Evolutionary conservation across 2,113 vertebrate genomes (phyloP).

Genomic region (Ceratotherium simum): DNA sequence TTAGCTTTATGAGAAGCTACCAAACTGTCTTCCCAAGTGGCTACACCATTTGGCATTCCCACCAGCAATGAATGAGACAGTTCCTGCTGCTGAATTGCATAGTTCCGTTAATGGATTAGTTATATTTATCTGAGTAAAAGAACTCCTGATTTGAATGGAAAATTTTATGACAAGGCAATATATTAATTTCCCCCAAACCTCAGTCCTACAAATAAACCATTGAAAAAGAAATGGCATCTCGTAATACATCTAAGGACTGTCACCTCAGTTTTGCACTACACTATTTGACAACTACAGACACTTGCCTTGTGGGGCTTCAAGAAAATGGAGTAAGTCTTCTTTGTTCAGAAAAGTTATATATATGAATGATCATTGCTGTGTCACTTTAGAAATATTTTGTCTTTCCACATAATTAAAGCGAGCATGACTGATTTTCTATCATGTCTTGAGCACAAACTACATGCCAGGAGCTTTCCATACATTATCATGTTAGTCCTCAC

Average conservation of each 20-base stretch:
- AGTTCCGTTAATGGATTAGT: not conserved
- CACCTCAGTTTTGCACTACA: not conserved
- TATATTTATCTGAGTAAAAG: not conserved
- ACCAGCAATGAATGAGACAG: not conserved
- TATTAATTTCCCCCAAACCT: not conserved
- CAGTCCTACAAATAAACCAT: not conserved
- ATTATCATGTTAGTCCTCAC: not conserved
- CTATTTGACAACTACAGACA: not conserved
- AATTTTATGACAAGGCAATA: not conserved
- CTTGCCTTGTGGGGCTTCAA: not conserved
- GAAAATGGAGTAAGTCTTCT: not conserved
- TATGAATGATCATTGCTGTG: not conserved
- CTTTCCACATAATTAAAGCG: not conserved
- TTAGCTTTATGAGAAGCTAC: not conserved
- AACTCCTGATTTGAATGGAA: not conserved
- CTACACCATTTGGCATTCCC: not conserved
- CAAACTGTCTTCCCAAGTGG: not conserved
- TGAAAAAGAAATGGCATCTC: not conserved
- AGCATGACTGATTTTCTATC: not conserved
- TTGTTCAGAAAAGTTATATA: conserved; percentile 29
- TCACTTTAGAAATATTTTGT: conserved; percentile 15
- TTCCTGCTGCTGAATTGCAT: not conserved
- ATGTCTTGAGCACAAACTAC: not conserved
- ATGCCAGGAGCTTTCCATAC: not conserved
- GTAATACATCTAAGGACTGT: not conserved